Conservation (phyloP, 2,113 vertebrate species). For the Megaceryle maxima region DNA sequence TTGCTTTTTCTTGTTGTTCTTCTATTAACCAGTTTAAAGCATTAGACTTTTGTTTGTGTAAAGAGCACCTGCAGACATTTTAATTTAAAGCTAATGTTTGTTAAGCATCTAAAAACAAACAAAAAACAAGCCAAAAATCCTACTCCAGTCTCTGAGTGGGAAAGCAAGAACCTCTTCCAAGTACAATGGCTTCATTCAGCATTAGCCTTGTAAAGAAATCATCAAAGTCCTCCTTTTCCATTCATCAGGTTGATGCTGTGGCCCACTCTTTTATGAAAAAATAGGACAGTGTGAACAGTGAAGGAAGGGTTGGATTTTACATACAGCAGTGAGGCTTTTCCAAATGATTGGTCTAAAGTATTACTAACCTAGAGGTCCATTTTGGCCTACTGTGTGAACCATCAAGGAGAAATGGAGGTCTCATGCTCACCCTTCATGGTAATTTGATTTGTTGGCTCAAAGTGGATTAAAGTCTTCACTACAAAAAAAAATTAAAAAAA, state of each 20-base stretch:
- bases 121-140: slow-evolving; percentile 74
- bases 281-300: background rate
- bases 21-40: slow-evolving; percentile 71
- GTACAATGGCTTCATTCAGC: slow-evolving; percentile 70
- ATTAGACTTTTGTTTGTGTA: slow-evolving; percentile 74
- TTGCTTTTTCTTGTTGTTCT: slow-evolving; percentile 71
- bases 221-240: slow-evolving; percentile 61
- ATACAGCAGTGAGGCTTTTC: slow-evolving; percentile 62
- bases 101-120: slow-evolving; percentile 55
- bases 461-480: slow-evolving; percentile 62
- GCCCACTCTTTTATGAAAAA: slow-evolving; percentile 48
- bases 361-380: slow-evolving; percentile 49
- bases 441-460: slow-evolving; percentile 59
- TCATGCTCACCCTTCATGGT: slow-evolving; percentile 59
- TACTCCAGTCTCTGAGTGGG: slow-evolving; percentile 66
- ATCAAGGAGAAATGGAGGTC: slow-evolving; percentile 62
- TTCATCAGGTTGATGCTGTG: slow-evolving; percentile 51
- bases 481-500: slow-evolving; percentile 32
- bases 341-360: slow-evolving; percentile 25
- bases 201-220: slow-evolving; percentile 57
- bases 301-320: slow-evolving; percentile 64
- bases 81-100: slow-evolving; percentile 72
- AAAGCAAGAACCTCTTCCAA: slow-evolving; percentile 72
- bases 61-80: slow-evolving; percentile 73
- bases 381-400: slow-evolving; percentile 52